Conservation (phyloP, 2,888 invertebrate species). For the Ariolimax columbianus region DNA sequence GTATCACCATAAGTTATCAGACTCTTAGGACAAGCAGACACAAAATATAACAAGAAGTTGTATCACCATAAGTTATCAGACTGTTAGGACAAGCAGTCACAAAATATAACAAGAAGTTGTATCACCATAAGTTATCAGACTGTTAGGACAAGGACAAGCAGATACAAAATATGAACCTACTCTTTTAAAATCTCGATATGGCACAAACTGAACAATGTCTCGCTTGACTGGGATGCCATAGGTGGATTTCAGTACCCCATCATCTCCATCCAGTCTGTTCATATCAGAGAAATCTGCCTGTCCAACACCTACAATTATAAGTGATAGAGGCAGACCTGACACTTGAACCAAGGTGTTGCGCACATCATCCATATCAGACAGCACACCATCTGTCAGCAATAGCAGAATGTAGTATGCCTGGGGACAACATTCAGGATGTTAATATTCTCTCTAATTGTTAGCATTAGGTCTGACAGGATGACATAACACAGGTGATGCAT, state of each 20-base stretch:
- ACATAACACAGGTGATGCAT: too few species aligned
- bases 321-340: slow-evolving; percentile 76
- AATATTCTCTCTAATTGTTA: not conserved
- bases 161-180: slow-evolving; percentile 63
- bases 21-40: too few species aligned
- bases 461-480: not conserved
- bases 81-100: too few species aligned
- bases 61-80: too few species aligned
- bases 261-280: slow-evolving; percentile 76
- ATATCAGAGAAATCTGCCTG: slow-evolving; percentile 76
- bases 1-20: too few species aligned
- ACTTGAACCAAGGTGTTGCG: slow-evolving; percentile 74
- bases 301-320: slow-evolving; percentile 78
- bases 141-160: not conserved
- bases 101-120: not conserved
- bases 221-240: slow-evolving; percentile 67
- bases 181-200: slow-evolving; percentile 74
- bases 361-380: slow-evolving; percentile 76
- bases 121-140: too few species aligned
- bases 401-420: slow-evolving; percentile 76
- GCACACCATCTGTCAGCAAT: slow-evolving; percentile 76
- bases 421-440: not conserved
- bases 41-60: too few species aligned
- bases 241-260: slow-evolving; percentile 70
- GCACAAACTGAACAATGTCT: slow-evolving; percentile 79